phyloP scores from a whole-genome alignment of 2,113 vertebrate species.

The Psittacara wagleri region DNA sequence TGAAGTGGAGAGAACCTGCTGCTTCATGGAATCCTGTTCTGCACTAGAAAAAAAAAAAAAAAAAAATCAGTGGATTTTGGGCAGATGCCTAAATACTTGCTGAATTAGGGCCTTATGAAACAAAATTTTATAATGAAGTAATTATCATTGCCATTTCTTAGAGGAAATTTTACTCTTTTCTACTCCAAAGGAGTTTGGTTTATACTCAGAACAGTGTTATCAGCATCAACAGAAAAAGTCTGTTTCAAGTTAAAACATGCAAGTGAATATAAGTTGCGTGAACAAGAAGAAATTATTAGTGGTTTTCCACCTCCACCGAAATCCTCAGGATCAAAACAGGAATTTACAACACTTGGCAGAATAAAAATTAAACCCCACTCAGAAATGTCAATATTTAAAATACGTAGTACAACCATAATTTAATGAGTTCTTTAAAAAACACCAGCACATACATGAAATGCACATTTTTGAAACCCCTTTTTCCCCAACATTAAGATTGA shows the following conservation, averaged over 20 bases:
- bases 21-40: background rate
- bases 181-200: background rate
- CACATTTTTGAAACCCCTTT: background rate
- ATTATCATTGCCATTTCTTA: background rate
- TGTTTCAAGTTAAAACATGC: constrained; percentile 3
- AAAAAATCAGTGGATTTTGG: background rate
- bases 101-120: constrained; percentile 1
- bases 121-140: background rate
- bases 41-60: background rate
- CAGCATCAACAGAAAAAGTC: background rate
- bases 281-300: constrained; percentile 57
- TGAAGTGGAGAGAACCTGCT: background rate
- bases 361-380: constrained; percentile 61
- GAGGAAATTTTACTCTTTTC: background rate
- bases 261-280: background rate
- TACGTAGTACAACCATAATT: constrained; percentile 24
- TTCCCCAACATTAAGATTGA: background rate
- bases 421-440: constrained; percentile 35
- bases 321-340: constrained; percentile 48
- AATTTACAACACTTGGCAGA: constrained; percentile 53
- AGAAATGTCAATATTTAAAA: constrained; percentile 63
- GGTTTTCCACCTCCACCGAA: constrained; percentile 57
- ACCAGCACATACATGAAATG: background rate
- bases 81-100: background rate
- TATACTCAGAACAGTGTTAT: background rate